Percentiles rank a stretch among this genome's conserved stretches.
These are phyloP conservation scores for Anaspis maculata DNA, from an alignment of 2,888 invertebrate species.

Conservation along the genomic window DNA sequence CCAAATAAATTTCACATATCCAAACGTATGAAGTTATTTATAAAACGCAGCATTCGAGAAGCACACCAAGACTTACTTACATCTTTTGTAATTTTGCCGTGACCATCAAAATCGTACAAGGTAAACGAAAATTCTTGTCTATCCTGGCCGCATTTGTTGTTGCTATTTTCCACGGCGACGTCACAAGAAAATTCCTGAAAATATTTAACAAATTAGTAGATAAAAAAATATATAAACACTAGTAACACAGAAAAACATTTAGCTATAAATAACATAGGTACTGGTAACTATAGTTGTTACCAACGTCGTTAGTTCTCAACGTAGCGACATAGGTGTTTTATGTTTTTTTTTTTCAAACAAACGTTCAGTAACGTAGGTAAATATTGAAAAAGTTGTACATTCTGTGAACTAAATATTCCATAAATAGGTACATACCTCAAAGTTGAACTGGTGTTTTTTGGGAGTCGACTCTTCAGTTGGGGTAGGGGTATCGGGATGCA, in stretches of 20 bases:
- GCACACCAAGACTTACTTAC: too few relatives aligned
- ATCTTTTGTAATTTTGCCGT: conserved; percentile 89
- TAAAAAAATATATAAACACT: conserved; percentile 1
- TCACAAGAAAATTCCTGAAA: conserved; percentile 79
- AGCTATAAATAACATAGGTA: too few relatives aligned
- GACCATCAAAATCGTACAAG: conserved; percentile 83
- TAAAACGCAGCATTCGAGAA: too few relatives aligned
- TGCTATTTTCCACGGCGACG: conserved; percentile 70
- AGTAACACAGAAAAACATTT: too few relatives aligned
- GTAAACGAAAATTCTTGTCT: conserved; percentile 72
- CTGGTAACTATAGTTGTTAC: too few relatives aligned
- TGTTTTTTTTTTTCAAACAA: too few relatives aligned
- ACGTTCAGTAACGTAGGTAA: too few relatives aligned
- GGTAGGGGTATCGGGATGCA: conserved; percentile 1
- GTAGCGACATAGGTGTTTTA: too few relatives aligned
- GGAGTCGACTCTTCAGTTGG: conserved; percentile 10
- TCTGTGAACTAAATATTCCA: neutral
- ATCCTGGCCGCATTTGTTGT: conserved; percentile 50
- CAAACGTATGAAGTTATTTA: too few relatives aligned
- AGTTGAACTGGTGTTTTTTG: conserved; percentile 22
- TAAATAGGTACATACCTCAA: conserved; percentile 18
- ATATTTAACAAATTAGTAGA: neutral
- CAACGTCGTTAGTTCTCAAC: too few relatives aligned
- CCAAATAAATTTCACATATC: conserved; percentile 16
- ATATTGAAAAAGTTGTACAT: too few relatives aligned